Evolutionary conservation across 2,113 vertebrate species (phyloP).

Genomic region (Arizona elegans): DNA sequence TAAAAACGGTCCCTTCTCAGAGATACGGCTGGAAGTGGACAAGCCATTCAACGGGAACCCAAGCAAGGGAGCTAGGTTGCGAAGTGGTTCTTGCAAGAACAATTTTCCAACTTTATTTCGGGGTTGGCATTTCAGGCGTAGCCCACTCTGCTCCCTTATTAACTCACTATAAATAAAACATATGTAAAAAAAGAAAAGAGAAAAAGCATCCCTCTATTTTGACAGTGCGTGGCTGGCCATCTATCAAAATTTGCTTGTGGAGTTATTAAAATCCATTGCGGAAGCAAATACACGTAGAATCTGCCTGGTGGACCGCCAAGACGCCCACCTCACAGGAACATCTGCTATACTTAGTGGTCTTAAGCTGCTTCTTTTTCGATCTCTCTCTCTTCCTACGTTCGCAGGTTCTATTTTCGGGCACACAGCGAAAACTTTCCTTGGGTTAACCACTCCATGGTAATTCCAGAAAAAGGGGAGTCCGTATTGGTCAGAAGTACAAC

Average conservation of each 20-base stretch:
- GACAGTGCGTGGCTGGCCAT: conserved; percentile 14
- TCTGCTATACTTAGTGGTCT: conserved; percentile 26
- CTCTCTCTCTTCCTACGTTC: conserved; percentile 16
- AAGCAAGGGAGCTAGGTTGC: background rate
- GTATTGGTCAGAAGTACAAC: background rate
- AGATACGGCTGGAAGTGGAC: background rate
- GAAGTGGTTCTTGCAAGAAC: background rate
- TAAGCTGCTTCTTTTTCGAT: conserved; percentile 49
- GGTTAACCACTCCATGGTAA: background rate
- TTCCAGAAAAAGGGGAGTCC: background rate
- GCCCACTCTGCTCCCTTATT: background rate
- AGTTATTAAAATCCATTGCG: conserved; percentile 24
- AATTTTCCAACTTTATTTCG: background rate
- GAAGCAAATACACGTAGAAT: conserved; percentile 22
- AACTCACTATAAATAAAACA: conserved; percentile 37
- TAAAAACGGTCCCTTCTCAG: background rate
- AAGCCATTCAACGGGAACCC: conserved; percentile 1
- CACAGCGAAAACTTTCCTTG: background rate
- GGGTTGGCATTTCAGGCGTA: conserved; percentile 7
- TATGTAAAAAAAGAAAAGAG: background rate
- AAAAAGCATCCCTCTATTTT: background rate
- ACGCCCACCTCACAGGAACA: conserved; percentile 47
- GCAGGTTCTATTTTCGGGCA: conserved; percentile 26
- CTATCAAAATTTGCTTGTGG: background rate
- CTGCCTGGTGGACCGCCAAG: conserved; percentile 15